phyloP scores from a whole-genome alignment of 2,113 vertebrate species.

The Actenoides hombroni region DNA sequence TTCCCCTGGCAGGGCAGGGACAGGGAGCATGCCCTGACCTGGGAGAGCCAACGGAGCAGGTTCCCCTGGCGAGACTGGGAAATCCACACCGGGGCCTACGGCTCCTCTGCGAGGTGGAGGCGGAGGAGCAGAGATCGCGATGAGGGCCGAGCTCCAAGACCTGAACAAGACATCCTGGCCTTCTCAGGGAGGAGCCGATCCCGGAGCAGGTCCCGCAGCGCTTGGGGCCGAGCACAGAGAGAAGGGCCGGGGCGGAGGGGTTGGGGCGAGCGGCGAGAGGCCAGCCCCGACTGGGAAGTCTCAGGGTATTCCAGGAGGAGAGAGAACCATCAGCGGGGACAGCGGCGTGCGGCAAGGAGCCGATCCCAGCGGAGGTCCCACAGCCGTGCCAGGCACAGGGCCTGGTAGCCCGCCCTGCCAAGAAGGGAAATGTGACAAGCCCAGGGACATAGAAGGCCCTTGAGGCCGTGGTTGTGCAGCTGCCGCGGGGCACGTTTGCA shows the following conservation, averaged over 20 bases:
- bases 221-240: neutral
- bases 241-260: neutral
- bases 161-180: neutral
- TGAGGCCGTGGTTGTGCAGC: neutral
- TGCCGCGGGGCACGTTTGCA: neutral
- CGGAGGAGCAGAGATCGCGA: neutral
- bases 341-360: neutral
- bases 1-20: neutral
- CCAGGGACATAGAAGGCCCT: neutral
- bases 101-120: neutral
- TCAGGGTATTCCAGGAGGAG: neutral
- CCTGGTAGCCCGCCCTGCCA: neutral
- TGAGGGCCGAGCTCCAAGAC: neutral
- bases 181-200: neutral
- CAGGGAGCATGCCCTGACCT: neutral
- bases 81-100: neutral
- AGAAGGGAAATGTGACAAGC: neutral
- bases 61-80: neutral
- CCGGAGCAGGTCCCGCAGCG: neutral
- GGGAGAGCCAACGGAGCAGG: neutral
- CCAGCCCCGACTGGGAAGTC: neutral
- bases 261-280: neutral
- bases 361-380: neutral
- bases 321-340: neutral
- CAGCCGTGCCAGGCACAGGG: neutral